These are phyloP conservation scores for Brachionus angularis DNA, from an alignment of 1,140 invertebrate genomes.

Conservation along the genomic window DNA sequence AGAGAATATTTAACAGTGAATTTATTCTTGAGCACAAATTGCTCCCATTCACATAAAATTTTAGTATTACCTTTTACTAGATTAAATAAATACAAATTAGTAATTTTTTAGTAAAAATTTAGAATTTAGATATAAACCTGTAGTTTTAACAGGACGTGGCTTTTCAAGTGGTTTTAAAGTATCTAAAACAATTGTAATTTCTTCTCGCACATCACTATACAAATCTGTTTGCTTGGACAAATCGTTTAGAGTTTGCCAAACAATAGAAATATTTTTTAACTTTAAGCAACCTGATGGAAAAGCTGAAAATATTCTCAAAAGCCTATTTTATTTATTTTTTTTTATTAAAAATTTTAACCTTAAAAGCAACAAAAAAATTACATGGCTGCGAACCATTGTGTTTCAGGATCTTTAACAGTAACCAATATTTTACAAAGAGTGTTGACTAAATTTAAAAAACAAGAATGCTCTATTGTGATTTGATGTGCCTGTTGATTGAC, in stretches of 20 bases:
- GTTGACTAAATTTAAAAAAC: conserved; percentile 4
- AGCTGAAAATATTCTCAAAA: conserved; percentile 8
- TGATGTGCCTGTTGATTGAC: conserved; percentile 52
- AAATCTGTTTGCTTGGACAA: conserved; percentile 7
- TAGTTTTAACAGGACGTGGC: neutral
- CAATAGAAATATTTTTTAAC: neutral
- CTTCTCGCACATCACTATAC: conserved; percentile 20
- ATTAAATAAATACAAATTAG: too few species aligned
- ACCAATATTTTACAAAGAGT: conserved; percentile 11
- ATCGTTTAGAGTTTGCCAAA: conserved; percentile 1
- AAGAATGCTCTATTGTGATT: neutral
- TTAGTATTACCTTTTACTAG: neutral
- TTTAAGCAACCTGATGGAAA: conserved; percentile 23
- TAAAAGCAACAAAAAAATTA: conserved; percentile 46
- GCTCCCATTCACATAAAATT: conserved; percentile 2
- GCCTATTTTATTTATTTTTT: neutral
- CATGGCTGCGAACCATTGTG: conserved; percentile 58
- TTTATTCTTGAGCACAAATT: neutral
- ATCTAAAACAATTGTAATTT: conserved; percentile 9
- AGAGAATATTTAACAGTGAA: neutral
- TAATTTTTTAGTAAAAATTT: neutral
- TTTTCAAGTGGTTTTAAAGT: conserved; percentile 21
- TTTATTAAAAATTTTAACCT: too few species aligned
- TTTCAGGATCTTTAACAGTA: conserved; percentile 52
- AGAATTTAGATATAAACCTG: neutral